phyloP scores from a whole-genome alignment of 2,113 vertebrate species.

The Ceuthmochares aereus region DNA sequence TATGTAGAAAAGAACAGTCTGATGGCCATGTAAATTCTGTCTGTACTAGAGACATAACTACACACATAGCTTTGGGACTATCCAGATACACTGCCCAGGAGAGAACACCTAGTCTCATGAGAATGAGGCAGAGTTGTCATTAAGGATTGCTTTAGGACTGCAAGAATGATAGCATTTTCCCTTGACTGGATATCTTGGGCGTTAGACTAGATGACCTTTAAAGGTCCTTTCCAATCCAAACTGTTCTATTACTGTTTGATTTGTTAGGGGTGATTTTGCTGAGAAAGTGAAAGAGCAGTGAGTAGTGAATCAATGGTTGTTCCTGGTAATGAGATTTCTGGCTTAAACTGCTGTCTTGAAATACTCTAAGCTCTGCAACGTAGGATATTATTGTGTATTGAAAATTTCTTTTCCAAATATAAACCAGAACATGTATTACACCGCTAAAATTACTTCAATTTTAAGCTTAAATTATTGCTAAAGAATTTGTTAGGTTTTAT shows the following conservation, averaged over 20 bases:
- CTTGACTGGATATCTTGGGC: not conserved
- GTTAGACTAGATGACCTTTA: not conserved
- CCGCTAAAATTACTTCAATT: not conserved
- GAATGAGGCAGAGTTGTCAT: not conserved
- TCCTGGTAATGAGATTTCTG: not conserved
- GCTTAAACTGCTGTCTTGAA: not conserved
- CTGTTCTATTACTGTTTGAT: not conserved
- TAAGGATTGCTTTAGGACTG: not conserved
- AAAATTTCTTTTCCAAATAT: not conserved
- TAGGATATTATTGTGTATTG: not conserved
- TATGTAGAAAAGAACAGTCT: not conserved
- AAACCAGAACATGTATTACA: not conserved
- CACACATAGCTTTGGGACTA: rapidly evolving
- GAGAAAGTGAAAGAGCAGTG: not conserved
- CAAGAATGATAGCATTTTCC: not conserved
- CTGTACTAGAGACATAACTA: not conserved
- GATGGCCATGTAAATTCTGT: not conserved
- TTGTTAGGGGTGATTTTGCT: not conserved
- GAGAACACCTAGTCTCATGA: not conserved
- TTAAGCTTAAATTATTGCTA: not conserved
- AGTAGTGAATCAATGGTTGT: not conserved
- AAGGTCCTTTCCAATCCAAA: not conserved
- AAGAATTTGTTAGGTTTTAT: not conserved
- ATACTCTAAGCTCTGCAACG: not conserved
- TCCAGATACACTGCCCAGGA: rapidly evolving